Conservation (phyloP, 2,113 vertebrate species). For the Mormoops blainvillei region DNA sequence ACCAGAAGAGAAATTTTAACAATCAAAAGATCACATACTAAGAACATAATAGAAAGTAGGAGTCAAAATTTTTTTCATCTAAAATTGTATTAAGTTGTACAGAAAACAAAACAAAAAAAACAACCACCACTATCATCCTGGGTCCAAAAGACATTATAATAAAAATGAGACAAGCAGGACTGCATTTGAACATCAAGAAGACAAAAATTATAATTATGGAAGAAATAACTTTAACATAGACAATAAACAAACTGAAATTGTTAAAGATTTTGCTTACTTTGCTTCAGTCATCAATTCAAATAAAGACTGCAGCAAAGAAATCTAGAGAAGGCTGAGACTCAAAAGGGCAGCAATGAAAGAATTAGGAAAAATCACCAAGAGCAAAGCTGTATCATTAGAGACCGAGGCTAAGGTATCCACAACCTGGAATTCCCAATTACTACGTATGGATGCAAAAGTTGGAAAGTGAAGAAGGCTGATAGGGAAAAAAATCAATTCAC, state of each 20-base stretch:
- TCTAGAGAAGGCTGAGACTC: neutral
- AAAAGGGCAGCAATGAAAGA: neutral
- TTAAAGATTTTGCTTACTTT: neutral
- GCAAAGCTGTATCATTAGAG: neutral
- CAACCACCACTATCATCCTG: neutral
- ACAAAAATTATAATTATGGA: neutral
- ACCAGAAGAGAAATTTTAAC: neutral
- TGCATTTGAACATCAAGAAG: neutral
- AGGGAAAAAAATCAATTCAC: neutral
- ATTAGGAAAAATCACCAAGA: neutral
- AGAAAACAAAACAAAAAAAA: neutral
- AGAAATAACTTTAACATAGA: neutral
- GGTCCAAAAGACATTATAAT: neutral
- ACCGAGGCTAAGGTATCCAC: neutral
- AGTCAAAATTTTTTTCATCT: neutral
- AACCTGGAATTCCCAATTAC: neutral
- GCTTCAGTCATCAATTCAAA: neutral
- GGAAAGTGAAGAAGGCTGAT: neutral
- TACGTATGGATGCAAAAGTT: neutral
- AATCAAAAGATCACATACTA: neutral
- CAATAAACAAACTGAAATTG: neutral
- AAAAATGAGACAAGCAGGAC: neutral
- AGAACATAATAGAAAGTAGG: neutral
- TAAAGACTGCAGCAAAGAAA: neutral
- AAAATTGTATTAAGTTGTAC: neutral